Evolutionary conservation across 1,140 invertebrate genomes (phyloP), one percentile per base, ranked within the genome.

Genomic region (Pomacea maculata): DNA sequence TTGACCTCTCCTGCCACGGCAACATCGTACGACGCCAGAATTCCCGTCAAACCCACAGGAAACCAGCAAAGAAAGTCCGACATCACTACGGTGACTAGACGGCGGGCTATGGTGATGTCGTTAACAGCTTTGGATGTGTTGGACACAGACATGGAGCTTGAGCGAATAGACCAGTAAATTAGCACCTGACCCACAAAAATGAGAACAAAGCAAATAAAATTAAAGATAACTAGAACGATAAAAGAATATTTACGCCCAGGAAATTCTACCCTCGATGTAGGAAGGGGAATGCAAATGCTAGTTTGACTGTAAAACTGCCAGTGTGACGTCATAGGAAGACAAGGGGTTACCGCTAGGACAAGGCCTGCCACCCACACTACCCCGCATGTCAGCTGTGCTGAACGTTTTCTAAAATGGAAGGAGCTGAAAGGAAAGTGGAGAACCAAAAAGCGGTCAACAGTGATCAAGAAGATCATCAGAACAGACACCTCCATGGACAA

Each of bases 351-450:
- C 8, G 83, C 80, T 2, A 87, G 21, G 3, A 55, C 21, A 15
- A 85, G 15, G 0, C 79, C 81, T 19, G 83, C 29, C 12, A 79
- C 15, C 82, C 82, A 83, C 2, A 77, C 74, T 11, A 79, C 6
- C 17, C 52, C 64, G 77, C 73, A 83, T 1, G 64, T 65, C 12
- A 71, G 12, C 7, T 34, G 8, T 19, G 78, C 72, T 9, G 77
- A 75, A 25, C 54, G 84, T 3, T 85, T 76, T 15, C 71, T 79
- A 12, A 81, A 72, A 10, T 83, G 68, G 17, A 70, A 15, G 8
- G 65, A 45, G n/a, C 84, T 81, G 63, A 90, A 87, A 2, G 88
- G 87, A 71, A 85, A 89, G n/a, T 85, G 82, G 34, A 89, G 82
- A 25, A 81, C 83, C 4, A 87, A 21, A 65, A 86, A 83, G 12